Base-by-base conservation (phyloP, 2,888 invertebrate species). In the Pseudoips prasinana region DNA sequence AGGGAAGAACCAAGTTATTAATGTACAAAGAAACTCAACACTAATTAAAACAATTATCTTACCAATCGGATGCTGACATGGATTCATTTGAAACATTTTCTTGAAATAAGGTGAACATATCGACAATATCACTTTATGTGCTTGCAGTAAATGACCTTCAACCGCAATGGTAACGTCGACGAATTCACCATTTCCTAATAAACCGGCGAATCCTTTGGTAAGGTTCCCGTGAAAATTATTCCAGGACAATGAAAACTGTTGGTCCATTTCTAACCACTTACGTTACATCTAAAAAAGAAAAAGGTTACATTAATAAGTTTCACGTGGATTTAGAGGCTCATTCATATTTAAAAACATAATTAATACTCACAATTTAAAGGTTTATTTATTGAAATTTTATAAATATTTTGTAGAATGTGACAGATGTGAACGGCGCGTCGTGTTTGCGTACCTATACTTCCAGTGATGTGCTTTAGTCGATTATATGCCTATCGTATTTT, bases 71-170 rank as follows among this genome's bases (percentile, higher is more conserved):
- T 92, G 92, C 73, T 92, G 90, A 82, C 92, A 92, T 51, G 92
- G 92, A 76, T 91, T 92, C 58, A 83, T 69, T 78, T 90, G 90
- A 64, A 92, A 92, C 79, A 92, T 90, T 82, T 91, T 91, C 80
- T 92, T 92, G 83, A 93, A 93, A 72, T 93, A 93, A 1, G 92
- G 92, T 58, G 92, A 92, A 76, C 93, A 93, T 75, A 93, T 92
- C 50, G 92, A 92, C 18, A 93, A 73, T 56, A 93, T 92, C 63
- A 92, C 91, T 89, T 92, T 92, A 64, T 93, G 93, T 22, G 93
- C 93, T 73, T 92, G 92, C 31, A 93, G 72, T 55, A 91, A 89
- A 70, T 91, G 90, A 19, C 93, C 93, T 60, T 92, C 92, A 53
- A 90, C 91, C 14, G 91, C 91, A 41, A 91, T 81, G 39, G 91